Conservation (phyloP, 1,140 invertebrate genomes). For the Campoletis sonorensis region DNA sequence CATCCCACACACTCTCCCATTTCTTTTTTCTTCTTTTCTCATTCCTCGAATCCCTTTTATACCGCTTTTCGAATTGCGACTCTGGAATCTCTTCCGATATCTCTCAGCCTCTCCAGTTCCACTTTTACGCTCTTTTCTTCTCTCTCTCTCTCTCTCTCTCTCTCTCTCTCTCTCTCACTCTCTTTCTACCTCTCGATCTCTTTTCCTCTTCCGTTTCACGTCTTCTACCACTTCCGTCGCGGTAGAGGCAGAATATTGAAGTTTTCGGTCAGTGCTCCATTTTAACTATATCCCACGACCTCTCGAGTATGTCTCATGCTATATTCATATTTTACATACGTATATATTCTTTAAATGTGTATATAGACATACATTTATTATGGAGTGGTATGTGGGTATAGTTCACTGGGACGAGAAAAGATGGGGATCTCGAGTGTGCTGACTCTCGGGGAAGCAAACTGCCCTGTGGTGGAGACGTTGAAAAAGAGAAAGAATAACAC, state of each 20-base stretch:
- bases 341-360: constrained; percentile 37
- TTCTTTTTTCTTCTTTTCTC: constrained; percentile 31
- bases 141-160: constrained; percentile 32
- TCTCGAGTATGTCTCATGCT: constrained; percentile 18
- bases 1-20: constrained; percentile 17
- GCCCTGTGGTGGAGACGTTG: background rate
- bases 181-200: constrained; percentile 27
- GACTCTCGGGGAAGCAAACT: constrained; percentile 33
- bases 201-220: constrained; percentile 20
- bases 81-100: constrained; percentile 39
- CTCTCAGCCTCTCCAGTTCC: constrained; percentile 14
- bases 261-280: constrained; percentile 65
- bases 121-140: constrained; percentile 45
- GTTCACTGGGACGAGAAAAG: constrained; percentile 34
- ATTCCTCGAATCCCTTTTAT: constrained; percentile 46
- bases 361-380: background rate
- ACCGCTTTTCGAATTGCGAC: constrained; percentile 12
- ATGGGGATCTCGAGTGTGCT: constrained; percentile 15
- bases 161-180: constrained; percentile 16
- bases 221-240: constrained; percentile 44
- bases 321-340: background rate
- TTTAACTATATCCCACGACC: constrained; percentile 59
- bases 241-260: constrained; percentile 64
- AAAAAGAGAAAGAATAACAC: constrained; percentile 18
- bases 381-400: background rate